Conservation (phyloP, 1,140 invertebrate species). For the Euschistus heros region DNA sequence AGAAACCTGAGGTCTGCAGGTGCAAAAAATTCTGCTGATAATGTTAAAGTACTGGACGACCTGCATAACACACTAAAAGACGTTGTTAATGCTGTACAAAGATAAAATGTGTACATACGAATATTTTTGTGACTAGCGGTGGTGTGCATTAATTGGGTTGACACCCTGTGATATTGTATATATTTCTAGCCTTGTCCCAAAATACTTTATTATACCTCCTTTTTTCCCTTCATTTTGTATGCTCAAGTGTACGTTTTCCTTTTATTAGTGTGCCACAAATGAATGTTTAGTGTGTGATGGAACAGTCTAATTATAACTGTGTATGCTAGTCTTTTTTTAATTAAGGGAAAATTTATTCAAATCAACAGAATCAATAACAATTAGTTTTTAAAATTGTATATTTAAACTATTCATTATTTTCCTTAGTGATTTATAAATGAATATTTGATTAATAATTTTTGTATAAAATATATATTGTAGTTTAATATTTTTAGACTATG, state of each 20-base stretch:
- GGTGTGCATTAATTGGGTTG: constrained; percentile 8
- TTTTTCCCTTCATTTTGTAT: constrained; percentile 6
- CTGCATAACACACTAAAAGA: constrained; percentile 71
- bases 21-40: constrained; percentile 55
- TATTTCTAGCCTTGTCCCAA: constrained; percentile 5
- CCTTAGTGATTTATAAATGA: constrained; percentile 12
- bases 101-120: constrained; percentile 39
- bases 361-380: constrained; percentile 12
- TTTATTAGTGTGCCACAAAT: constrained; percentile 13
- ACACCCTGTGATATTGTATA: constrained; percentile 14
- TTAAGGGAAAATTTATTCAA: constrained; percentile 12
- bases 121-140: constrained; percentile 17
- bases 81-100: constrained; percentile 66
- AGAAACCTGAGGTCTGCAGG: constrained; percentile 61
- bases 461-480: constrained; percentile 10
- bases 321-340: constrained; percentile 16
- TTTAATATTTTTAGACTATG: constrained; percentile 6
- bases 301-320: constrained; percentile 15
- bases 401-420: constrained; percentile 12
- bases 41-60: constrained; percentile 54
- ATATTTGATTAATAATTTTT: constrained; percentile 13
- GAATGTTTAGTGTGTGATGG: constrained; percentile 16
- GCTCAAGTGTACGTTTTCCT: constrained; percentile 2
- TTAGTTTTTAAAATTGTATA: constrained; percentile 8
- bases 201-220: background rate